phyloP scores from a whole-genome alignment of 2,797 vertebrate species.

The Phalanger gymnotis region DNA sequence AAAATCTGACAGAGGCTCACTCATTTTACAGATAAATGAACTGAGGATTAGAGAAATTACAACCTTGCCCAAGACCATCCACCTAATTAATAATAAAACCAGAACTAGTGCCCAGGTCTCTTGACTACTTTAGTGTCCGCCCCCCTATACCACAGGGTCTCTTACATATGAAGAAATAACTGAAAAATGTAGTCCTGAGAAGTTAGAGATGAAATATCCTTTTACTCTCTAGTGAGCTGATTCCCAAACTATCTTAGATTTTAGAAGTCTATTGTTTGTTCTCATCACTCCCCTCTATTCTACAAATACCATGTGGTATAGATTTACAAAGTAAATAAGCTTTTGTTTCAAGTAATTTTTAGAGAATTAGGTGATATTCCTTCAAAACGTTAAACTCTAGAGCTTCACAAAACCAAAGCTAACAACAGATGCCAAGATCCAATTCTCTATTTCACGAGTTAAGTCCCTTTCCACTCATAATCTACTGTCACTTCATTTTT shows the following conservation, averaged over 20 bases:
- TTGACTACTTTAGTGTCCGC: not conserved
- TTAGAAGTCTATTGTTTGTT: not conserved
- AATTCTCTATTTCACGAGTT: not conserved
- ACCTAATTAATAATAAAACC: not conserved
- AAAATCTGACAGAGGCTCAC: not conserved
- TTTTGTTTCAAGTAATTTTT: not conserved
- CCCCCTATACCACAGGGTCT: not conserved
- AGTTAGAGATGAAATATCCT: not conserved
- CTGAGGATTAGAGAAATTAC: not conserved
- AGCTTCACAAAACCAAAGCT: not conserved
- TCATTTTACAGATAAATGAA: not conserved
- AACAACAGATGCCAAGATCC: not conserved
- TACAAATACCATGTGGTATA: not conserved
- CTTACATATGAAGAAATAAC: not conserved
- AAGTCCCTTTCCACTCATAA: not conserved
- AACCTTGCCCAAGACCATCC: not conserved
- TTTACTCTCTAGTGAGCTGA: not conserved
- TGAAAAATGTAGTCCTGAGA: not conserved
- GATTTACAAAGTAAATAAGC: not conserved
- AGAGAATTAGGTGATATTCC: not conserved
- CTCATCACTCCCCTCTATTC: not conserved
- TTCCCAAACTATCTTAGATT: not conserved
- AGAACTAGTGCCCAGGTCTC: not conserved
- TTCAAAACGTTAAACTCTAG: not conserved
- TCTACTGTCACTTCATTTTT: not conserved